phyloP scores from a whole-genome alignment of 2,113 vertebrate genomes.

The Recurvirostra avosetta region DNA sequence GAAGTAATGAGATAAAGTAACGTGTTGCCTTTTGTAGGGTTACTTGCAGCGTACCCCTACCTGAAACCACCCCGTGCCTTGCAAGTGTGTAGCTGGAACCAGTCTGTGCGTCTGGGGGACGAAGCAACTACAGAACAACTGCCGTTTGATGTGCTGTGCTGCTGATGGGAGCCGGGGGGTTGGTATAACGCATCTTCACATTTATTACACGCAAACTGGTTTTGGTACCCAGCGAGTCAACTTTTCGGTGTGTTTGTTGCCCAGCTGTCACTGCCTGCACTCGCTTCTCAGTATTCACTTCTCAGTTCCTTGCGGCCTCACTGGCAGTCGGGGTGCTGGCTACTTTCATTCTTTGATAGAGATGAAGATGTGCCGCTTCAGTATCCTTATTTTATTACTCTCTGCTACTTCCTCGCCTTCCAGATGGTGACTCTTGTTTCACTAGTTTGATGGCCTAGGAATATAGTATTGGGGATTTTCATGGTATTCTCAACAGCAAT shows the following conservation, averaged over 20 bases:
- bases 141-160: neutral
- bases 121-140: neutral
- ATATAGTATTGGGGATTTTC: neutral
- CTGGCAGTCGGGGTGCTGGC: neutral
- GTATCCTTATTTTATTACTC: neutral
- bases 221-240: neutral
- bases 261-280: neutral
- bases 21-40: neutral
- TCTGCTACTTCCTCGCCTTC: neutral
- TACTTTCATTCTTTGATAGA: no score
- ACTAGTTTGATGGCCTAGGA: neutral
- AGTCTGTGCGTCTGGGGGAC: neutral
- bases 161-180: neutral
- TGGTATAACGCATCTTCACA: rapidly evolving
- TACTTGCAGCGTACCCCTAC: no score
- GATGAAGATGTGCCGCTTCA: neutral
- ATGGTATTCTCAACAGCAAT: neutral
- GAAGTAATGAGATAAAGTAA: neutral
- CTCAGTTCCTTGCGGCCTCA: neutral
- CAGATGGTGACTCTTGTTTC: neutral
- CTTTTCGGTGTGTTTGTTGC: neutral
- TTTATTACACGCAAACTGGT: neutral
- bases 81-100: neutral
- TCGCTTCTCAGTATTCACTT: neutral
- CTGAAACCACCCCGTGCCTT: neutral